phyloP scores from a whole-genome alignment of 2,797 vertebrate genomes.

The Ctenopoma multispine region DNA sequence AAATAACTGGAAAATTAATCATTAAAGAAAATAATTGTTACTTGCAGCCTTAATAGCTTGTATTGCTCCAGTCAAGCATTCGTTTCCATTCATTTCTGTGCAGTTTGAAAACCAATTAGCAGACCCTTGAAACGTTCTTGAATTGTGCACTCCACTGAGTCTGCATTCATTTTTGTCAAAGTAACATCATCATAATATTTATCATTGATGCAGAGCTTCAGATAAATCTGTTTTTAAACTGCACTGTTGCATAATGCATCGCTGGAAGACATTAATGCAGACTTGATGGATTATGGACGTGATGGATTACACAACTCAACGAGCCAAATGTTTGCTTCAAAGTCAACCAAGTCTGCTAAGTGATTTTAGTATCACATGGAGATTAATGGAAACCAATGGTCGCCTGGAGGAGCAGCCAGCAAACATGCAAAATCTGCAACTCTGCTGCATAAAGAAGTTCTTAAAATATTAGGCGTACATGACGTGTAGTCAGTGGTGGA shows the following conservation, averaged over 20 bases:
- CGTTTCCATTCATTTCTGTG: background rate
- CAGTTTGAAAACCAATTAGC: slow-evolving; percentile 14
- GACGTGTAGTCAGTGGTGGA: background rate
- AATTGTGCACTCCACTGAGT: slow-evolving; percentile 6
- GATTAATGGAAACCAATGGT: slow-evolving; percentile 29
- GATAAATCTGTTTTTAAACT: slow-evolving; percentile 28
- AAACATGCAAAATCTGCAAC: background rate
- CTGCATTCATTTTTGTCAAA: background rate
- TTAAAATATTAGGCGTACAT: background rate
- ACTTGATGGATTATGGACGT: background rate
- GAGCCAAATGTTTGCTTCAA: slow-evolving; percentile 7
- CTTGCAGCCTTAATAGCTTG: background rate
- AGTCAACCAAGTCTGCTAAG: slow-evolving; percentile 20
- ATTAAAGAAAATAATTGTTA: background rate
- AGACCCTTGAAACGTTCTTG: slow-evolving; percentile 5
- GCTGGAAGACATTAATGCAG: slow-evolving; percentile 10
- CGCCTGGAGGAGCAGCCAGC: background rate
- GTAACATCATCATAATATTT: slow-evolving; percentile 16
- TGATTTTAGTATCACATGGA: background rate
- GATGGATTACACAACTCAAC: background rate
- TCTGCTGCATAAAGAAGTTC: background rate
- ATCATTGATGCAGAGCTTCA: slow-evolving; percentile 18
- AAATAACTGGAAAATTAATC: background rate
- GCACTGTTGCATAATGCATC: slow-evolving; percentile 7
- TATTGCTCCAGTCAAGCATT: background rate